phyloP scores from a whole-genome alignment of 2,888 invertebrate genomes.

The Pyralis farinalis region DNA sequence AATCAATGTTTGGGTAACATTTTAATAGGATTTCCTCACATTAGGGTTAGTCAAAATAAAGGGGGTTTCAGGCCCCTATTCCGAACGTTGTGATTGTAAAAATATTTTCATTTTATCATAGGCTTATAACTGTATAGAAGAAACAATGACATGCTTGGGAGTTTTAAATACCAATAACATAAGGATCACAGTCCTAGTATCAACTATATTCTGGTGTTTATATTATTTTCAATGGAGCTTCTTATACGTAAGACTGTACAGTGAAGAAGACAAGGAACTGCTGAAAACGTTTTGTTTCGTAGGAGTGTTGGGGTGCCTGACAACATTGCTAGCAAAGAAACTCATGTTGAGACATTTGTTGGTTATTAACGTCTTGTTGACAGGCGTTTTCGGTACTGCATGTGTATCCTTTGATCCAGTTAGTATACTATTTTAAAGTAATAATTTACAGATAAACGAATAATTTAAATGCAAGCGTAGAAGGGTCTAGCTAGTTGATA shows the following conservation, averaged over 20 bases:
- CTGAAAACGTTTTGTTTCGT: constrained; percentile 39
- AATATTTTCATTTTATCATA: constrained; percentile 33
- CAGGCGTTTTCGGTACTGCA: constrained; percentile 40
- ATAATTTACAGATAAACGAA: no score
- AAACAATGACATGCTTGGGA: constrained; percentile 50
- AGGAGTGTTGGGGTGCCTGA: constrained; percentile 38
- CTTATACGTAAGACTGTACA: constrained; percentile 49
- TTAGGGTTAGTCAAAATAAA: no score
- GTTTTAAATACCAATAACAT: constrained; percentile 52
- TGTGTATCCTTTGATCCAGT: constrained; percentile 33
- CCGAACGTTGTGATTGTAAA: no score
- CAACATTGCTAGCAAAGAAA: constrained; percentile 38
- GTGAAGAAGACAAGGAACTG: constrained; percentile 27
- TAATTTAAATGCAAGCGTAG: no score
- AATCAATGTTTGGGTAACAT: no score
- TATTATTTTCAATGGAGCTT: constrained; percentile 53
- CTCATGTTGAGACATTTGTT: constrained; percentile 43
- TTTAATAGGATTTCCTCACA: no score
- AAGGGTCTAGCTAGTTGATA: no score
- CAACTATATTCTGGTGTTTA: constrained; percentile 45
- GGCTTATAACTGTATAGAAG: constrained; percentile 62
- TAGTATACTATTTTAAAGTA: no score
- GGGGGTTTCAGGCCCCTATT: no score
- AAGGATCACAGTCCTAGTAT: constrained; percentile 35
- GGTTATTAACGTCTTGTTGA: constrained; percentile 39